Evolutionary conservation across 2,797 vertebrate species (phyloP), one percentile per base, ranked within the genome.

Genomic region (Enteromius trimaculatus): DNA sequence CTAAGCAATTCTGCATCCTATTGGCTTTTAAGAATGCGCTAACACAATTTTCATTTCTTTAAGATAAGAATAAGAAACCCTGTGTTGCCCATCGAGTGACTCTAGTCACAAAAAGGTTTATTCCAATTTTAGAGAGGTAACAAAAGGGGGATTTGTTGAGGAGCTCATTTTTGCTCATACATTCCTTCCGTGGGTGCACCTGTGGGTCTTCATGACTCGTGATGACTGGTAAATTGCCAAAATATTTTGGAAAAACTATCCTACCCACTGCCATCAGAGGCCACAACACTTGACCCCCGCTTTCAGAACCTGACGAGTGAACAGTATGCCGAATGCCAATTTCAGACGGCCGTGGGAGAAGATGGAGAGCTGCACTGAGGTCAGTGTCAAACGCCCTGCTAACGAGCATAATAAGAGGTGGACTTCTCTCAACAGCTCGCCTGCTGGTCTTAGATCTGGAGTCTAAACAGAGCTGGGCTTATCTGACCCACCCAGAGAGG

Each of bases 391-490:
- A 85, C 83, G 79, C 85, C 79, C 85, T 72, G 34, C 83, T 74
- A 68, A 87, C 34, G 75, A 86, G 69, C 66, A 82, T 85, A 88
- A 85, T 79, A 80, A 87, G 86, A 77, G 78, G 70, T 84, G 80
- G 51, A 39, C 70, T 84, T 90, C 70, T 90, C 82, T 91, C 86
- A 89, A 83, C 84, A 66, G 53, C 51, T 51, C 37, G 87, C 79
- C 79, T 77, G 75, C 85, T 82, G 87, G 81, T 87, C 88, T 84
- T 68, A 58, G 77, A 85, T 60, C 77, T 84, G 76, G 81, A 79
- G 87, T 86, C 90, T 90, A 88, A 91, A 90, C 88, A 87, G 86
- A 75, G 66, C 79, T 65, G 6, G 80, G 71, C 79, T 90, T 86
- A 83, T 85, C 84, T 85, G 79, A 89, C 75, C 79, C 86, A 87